Evolutionary conservation across 2,888 invertebrate species (phyloP).

Genomic region (Tetanocera ferruginea): DNA sequence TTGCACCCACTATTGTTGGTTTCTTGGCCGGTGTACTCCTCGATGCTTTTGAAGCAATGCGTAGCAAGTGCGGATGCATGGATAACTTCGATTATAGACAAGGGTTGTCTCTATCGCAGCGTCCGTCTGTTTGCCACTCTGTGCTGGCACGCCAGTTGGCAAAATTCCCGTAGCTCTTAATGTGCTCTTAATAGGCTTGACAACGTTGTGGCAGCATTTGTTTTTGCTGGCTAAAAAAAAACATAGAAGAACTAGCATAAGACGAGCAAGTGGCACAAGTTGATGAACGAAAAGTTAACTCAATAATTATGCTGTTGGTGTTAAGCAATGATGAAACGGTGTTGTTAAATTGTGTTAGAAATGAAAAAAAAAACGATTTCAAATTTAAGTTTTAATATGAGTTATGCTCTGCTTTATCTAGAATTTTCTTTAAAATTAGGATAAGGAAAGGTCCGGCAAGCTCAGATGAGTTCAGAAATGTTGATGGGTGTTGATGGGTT

Average conservation of each 20-base stretch:
- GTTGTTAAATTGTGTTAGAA: neutral
- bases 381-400: too few species aligned
- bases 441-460: too few species aligned
- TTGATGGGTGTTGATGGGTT: too few species aligned
- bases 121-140: too few species aligned
- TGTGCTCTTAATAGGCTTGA: slow-evolving; percentile 42
- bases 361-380: too few species aligned
- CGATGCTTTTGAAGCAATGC: slow-evolving; percentile 50
- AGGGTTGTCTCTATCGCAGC: neutral
- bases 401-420: too few species aligned
- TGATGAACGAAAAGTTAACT: neutral
- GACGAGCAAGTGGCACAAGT: neutral
- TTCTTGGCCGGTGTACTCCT: slow-evolving; percentile 50
- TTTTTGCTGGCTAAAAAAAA: neutral
- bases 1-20: slow-evolving; percentile 64
- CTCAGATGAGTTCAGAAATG: too few species aligned
- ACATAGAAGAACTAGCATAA: slow-evolving; percentile 12
- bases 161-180: slow-evolving; percentile 46
- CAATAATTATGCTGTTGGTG: neutral
- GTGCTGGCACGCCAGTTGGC: slow-evolving; percentile 50
- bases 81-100: slow-evolving; percentile 12
- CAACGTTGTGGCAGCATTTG: slow-evolving; percentile 28
- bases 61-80: slow-evolving; percentile 59
- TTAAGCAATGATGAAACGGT: neutral
- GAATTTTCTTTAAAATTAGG: too few species aligned